Evolutionary conservation across 1,140 invertebrate genomes (phyloP).

Genomic region (Solen grandis): DNA sequence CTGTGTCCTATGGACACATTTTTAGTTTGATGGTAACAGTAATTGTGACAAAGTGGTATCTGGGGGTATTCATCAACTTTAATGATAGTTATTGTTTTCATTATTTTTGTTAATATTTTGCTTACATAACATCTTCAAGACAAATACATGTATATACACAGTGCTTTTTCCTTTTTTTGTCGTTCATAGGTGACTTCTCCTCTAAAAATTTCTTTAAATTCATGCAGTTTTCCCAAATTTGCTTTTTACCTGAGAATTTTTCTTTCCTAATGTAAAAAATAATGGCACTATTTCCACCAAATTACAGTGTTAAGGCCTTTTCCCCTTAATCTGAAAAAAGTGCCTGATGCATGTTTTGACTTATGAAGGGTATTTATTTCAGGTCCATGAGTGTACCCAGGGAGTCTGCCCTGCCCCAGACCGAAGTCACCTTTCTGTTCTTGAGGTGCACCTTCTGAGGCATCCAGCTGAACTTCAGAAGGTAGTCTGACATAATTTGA

Average conservation of each 20-base stretch:
- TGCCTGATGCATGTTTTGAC: too few relatives aligned
- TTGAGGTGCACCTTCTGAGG: constrained; percentile 70
- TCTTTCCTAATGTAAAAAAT: too few relatives aligned
- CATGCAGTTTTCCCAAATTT: too few relatives aligned
- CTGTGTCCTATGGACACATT: not conserved
- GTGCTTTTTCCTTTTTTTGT: too few relatives aligned
- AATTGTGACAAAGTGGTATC: not conserved
- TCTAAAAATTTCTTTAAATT: too few relatives aligned
- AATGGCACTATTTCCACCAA: too few relatives aligned
- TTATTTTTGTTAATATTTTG: not conserved
- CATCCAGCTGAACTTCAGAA: constrained; percentile 73
- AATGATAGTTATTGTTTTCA: not conserved
- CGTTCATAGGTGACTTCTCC: too few relatives aligned
- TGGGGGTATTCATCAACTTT: not conserved
- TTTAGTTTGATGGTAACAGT: not conserved
- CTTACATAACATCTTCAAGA: not conserved
- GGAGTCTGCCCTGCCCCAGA: constrained; percentile 60
- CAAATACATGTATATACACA: not conserved
- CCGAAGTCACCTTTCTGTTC: constrained; percentile 66
- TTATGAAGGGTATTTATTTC: not conserved
- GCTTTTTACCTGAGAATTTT: too few relatives aligned
- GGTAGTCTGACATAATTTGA: constrained; percentile 59
- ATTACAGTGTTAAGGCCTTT: too few relatives aligned
- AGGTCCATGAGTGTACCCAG: constrained; percentile 71
- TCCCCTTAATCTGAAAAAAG: too few relatives aligned